These are phyloP conservation scores for Phyllostomus hastatus DNA, from an alignment of 2,113 vertebrate genomes.

Conservation along the genomic window DNA sequence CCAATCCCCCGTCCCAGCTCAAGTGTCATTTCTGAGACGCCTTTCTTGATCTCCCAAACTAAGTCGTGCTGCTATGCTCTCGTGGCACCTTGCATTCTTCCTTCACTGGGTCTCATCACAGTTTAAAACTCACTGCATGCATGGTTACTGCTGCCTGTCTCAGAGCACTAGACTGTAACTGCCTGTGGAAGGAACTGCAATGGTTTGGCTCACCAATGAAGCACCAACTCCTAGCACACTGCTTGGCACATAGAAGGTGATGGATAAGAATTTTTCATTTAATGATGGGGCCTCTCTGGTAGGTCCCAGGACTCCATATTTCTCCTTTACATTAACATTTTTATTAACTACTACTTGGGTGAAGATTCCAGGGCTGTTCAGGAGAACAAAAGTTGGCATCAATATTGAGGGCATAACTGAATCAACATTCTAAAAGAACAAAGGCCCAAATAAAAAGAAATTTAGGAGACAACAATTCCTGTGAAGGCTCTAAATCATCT, in stretches of 20 bases:
- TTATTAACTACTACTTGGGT: background rate
- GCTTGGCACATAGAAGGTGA: background rate
- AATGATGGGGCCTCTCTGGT: background rate
- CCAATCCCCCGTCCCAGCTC: background rate
- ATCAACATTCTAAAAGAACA: background rate
- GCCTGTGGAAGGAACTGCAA: background rate
- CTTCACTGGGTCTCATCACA: background rate
- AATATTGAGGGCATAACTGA: background rate
- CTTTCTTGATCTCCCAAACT: background rate
- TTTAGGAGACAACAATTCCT: background rate
- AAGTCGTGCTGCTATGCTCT: background rate
- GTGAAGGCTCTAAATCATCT: background rate
- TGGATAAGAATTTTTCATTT: background rate
- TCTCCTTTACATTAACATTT: background rate
- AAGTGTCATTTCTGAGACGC: background rate
- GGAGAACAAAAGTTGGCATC: background rate
- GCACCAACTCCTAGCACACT: background rate
- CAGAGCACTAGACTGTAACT: background rate
- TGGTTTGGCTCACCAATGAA: background rate
- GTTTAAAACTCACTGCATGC: background rate
- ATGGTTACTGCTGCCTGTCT: background rate
- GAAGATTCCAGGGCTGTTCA: background rate
- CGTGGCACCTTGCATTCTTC: background rate
- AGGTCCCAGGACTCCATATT: background rate
- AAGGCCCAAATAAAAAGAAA: background rate